Conservation (phyloP, 30 jellyfish, hydroid and myxozoan species). For the Cassiopea xamachana region DNA sequence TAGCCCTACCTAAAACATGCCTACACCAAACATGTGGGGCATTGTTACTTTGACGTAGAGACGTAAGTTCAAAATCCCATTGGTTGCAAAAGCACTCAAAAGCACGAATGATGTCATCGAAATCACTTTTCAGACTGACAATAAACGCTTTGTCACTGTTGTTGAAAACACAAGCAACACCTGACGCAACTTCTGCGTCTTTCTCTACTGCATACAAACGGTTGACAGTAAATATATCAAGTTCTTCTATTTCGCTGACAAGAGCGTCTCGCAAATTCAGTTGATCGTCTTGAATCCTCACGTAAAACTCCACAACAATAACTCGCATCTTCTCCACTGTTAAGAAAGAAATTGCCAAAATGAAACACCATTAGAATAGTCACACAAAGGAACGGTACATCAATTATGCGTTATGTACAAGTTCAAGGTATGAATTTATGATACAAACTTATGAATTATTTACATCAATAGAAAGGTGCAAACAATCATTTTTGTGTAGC, state of each 20-base stretch:
- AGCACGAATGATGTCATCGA: slow-evolving; percentile 28
- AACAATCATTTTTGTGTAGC: too few relatives aligned
- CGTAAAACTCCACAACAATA: slow-evolving; percentile 7
- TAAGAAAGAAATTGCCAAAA: not conserved
- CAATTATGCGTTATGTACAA: too few relatives aligned
- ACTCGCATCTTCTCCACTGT: not conserved
- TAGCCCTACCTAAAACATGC: not conserved
- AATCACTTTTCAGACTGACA: slow-evolving; percentile 56
- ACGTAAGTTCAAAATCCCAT: slow-evolving; percentile 28
- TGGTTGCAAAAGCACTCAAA: slow-evolving; percentile 35
- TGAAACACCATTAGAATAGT: too few relatives aligned
- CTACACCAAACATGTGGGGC: slow-evolving; percentile 32
- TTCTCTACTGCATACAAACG: slow-evolving; percentile 19
- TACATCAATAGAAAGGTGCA: too few relatives aligned
- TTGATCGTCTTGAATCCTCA: slow-evolving; percentile 10
- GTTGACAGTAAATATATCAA: slow-evolving; percentile 47
- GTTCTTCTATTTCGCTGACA: slow-evolving; percentile 56
- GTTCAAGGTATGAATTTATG: too few relatives aligned
- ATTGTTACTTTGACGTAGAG: not conserved
- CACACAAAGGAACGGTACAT: too few relatives aligned
- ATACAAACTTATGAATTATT: too few relatives aligned
- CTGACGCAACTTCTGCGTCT: slow-evolving; percentile 53
- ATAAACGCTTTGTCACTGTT: slow-evolving; percentile 38
- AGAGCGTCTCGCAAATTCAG: slow-evolving; percentile 19
- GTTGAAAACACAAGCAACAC: slow-evolving; percentile 47